Evolutionary conservation across 2,797 vertebrate genomes (phyloP), one percentile per base, ranked within the genome.

Genomic region (Arrhamphus sclerolepis): DNA sequence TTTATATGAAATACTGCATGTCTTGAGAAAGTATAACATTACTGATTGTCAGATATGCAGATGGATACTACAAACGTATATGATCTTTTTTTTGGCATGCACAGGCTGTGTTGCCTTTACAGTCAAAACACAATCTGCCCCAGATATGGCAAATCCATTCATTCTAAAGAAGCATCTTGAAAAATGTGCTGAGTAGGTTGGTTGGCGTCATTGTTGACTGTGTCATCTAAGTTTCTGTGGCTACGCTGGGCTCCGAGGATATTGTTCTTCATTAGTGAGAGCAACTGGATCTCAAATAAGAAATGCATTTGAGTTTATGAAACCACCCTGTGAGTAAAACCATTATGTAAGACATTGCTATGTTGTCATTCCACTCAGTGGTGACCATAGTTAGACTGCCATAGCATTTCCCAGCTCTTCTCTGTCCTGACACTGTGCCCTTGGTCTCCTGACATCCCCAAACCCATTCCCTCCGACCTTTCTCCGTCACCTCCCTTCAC

Each of bases 361-460:
- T 38, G 24, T 40, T 46, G 39, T 50, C 26, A 46, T 11, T n/a
- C 11, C 51, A 13, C 48, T 40, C 56, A 29, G 50, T 28, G 69
- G 71, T 41, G 59, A 67, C 55, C 51, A 4, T 63, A 56, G 52
- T 66, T 70, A 71, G 62, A 64, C 66, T 16, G 38, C 76, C 74
- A 14, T 56, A 38, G 78, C 79, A 74, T 85, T 78, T 79, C 84
- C 88, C 83, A 86, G 81, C 84, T 88, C 68, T 83, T 83, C 84
- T 79, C 83, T 89, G 80, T 52, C 84, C 85, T 89, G 82, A 82
- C 78, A 75, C 81, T 83, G 66, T 70, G 64, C 63, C 77, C 80
- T 66, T 31, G 67, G 66, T 70, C 64, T 60, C 47, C 59, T 26
- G 19, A 51, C 52, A 50, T 52, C 51, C 48, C 71, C 52, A 6